Conservation (phyloP, 2,113 vertebrate genomes). For the Penelope pileata region DNA sequence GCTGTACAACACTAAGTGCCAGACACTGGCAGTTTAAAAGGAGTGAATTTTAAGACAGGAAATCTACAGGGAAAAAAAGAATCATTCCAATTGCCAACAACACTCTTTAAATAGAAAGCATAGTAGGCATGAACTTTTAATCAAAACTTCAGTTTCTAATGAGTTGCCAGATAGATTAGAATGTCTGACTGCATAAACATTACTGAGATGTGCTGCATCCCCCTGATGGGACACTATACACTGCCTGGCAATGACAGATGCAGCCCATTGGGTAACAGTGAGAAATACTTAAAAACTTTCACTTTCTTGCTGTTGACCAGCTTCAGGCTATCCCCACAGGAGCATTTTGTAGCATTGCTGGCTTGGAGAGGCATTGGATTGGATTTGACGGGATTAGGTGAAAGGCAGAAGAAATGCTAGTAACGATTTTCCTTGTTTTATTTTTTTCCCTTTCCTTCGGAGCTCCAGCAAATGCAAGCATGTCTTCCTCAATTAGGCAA, state of each 20-base stretch:
- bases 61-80: not conserved
- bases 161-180: not conserved
- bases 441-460: not conserved
- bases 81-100: not conserved
- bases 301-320: not conserved
- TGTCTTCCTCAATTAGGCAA: slow-evolving; percentile 20
- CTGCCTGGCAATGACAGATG: rapidly evolving
- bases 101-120: not conserved
- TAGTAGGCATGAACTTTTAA: not conserved
- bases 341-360: not conserved
- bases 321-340: not conserved
- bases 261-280: not conserved
- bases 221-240: not conserved
- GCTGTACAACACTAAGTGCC: not conserved
- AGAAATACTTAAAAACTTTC: slow-evolving; percentile 24
- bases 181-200: not conserved
- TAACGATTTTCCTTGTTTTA: not conserved
- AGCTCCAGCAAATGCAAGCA: not conserved
- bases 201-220: rapidly evolving
- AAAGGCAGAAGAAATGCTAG: not conserved
- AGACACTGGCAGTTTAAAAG: not conserved
- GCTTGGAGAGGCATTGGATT: not conserved
- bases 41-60: not conserved
- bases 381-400: not conserved
- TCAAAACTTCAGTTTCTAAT: not conserved